A percentile compares a stretch with the other conserved stretches of the same genome.
Conservation (phyloP, 2,113 vertebrate species). For the Laterallus jamaicensis region DNA sequence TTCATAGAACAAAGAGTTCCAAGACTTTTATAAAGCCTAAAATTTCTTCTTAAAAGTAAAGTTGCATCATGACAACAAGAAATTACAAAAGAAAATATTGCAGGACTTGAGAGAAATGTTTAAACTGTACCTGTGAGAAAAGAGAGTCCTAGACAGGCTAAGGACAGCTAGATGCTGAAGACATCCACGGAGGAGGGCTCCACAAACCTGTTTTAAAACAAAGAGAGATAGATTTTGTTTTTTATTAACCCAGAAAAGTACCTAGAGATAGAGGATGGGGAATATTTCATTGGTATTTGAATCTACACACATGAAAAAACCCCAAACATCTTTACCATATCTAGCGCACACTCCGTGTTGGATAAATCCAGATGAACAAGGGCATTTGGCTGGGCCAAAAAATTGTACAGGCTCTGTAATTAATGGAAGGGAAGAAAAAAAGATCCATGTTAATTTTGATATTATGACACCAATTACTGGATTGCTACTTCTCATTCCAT, state of each 20-base stretch:
- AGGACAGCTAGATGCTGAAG: conserved; percentile 89
- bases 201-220: conserved; percentile 81
- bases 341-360: conserved; percentile 89
- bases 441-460: background rate
- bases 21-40: background rate
- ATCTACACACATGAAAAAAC: background rate
- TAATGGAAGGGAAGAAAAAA: background rate
- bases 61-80: background rate
- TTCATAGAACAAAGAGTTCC: background rate
- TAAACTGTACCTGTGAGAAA: conserved; percentile 85
- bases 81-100: background rate
- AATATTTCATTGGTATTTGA: background rate
- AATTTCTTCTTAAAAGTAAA: background rate
- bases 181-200: conserved; percentile 88
- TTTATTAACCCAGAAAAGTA: background rate
- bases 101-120: background rate
- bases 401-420: conserved; percentile 88
- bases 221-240: background rate
- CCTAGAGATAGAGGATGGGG: background rate
- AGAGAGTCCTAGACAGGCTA: conserved; percentile 89
- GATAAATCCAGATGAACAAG: conserved; percentile 91
- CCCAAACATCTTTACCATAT: conserved; percentile 81
- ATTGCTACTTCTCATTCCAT: background rate
- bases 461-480: background rate
- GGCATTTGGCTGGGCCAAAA: conserved; percentile 89